These are phyloP conservation scores for Leptinotarsa tumamoca DNA, from an alignment of 2,888 invertebrate genomes.

Conservation along the genomic window DNA sequence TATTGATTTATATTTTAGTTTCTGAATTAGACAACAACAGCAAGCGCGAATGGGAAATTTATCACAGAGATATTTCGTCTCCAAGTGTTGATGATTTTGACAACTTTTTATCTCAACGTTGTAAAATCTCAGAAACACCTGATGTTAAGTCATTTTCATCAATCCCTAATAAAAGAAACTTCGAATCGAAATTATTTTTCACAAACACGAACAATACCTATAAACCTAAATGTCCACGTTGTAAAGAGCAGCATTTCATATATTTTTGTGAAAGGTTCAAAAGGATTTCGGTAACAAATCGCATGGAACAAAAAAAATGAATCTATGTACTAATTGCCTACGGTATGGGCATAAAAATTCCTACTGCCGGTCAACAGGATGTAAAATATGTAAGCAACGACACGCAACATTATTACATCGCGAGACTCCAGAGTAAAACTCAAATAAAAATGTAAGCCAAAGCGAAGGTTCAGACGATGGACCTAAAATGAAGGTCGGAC, in stretches of 20 bases:
- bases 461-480: no score
- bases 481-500: no score
- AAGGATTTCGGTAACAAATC: constrained; percentile 31
- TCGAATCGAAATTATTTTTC: background rate
- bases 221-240: constrained; percentile 2
- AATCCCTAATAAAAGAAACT: background rate
- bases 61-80: background rate
- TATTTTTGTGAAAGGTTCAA: constrained; percentile 41
- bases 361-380: constrained; percentile 39
- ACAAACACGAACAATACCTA: constrained; percentile 11
- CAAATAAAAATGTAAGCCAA: no score
- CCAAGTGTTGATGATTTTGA: constrained; percentile 7
- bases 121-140: constrained; percentile 6
- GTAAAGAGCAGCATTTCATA: constrained; percentile 18
- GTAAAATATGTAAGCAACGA: constrained; percentile 35
- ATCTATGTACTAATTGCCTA: constrained; percentile 43
- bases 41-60: constrained; percentile 16
- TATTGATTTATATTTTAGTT: constrained; percentile 8
- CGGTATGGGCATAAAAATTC: constrained; percentile 40
- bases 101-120: constrained; percentile 16
- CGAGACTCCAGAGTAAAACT: background rate
- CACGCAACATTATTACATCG: constrained; percentile 32
- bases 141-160: background rate
- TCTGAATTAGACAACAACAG: background rate
- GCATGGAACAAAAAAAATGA: constrained; percentile 39